These are phyloP conservation scores for Hepsetus odoe DNA, from an alignment of 2,113 vertebrate genomes.

Conservation along the genomic window DNA sequence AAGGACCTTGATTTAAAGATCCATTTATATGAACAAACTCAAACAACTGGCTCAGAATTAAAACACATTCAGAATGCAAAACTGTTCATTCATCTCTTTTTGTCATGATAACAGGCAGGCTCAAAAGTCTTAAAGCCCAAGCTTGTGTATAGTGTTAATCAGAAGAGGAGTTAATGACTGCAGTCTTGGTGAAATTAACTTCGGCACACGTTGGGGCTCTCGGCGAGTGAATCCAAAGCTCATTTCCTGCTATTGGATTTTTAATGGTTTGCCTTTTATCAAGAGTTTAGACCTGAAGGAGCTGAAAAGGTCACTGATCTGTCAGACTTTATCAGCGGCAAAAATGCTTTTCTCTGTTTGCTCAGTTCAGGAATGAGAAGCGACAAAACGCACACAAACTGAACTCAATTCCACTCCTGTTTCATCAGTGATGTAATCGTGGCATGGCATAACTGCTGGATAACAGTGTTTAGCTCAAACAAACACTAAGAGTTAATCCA, in stretches of 20 bases:
- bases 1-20: slow-evolving; percentile 14
- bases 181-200: slow-evolving; percentile 10
- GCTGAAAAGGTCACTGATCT: slow-evolving; percentile 45
- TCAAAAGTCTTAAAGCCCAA: neutral
- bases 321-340: slow-evolving; percentile 47
- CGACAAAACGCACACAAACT: slow-evolving; percentile 1
- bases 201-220: slow-evolving; percentile 4
- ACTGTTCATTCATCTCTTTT: slow-evolving; percentile 38
- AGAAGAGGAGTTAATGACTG: slow-evolving; percentile 36
- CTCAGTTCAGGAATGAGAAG: slow-evolving; percentile 25
- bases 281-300: slow-evolving; percentile 45
- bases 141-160: neutral
- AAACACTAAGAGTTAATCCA: neutral
- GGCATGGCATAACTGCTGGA: neutral
- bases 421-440: slow-evolving; percentile 16
- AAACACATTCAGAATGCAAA: neutral
- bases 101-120: neutral
- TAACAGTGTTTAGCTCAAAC: slow-evolving; percentile 5
- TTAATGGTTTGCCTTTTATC: slow-evolving; percentile 56
- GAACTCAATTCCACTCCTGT: neutral
- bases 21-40: neutral
- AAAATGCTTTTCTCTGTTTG: slow-evolving; percentile 28
- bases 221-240: slow-evolving; percentile 21
- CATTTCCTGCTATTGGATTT: slow-evolving; percentile 56
- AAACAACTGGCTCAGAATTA: slow-evolving; percentile 9